Evolutionary conservation across 2,888 invertebrate genomes (phyloP), one percentile per base, ranked within the genome.

Genomic region (Brachyopa scutellaris): DNA sequence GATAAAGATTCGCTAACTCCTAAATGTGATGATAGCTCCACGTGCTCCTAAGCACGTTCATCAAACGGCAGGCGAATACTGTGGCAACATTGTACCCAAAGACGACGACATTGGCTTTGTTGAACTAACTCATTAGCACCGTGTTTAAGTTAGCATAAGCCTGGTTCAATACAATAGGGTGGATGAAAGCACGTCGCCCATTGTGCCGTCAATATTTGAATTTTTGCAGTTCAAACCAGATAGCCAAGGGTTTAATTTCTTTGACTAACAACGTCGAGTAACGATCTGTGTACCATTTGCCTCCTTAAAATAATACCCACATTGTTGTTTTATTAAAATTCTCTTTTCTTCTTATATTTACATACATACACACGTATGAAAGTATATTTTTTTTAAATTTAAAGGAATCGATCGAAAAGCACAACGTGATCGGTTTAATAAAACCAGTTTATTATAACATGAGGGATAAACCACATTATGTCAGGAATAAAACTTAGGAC

Each of bases 381-480:
- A n/a, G 21, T 33, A 36, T 33, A 11, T 26, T 40, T 11, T n/a
- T n/a, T n/a, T n/a, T n/a, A n/a, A n/a, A 31, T 5, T 38, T 11
- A 47, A n/a, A 29, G 29, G 57, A 74, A 80, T 80, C 79, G 79
- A 80, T 74, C 79, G 74, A 80, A 80, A 80, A 82, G 80, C 80
- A 82, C 70, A 82, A 82, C 76, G 80, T 82, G 80, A 82, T 82
- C 80, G 80, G 76, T 80, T 80, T 74, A 62, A 67, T 62, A 69
- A 80, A 80, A 80, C 79, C 79, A 74, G 45, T 40, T 40, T 47
- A 62, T 62, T 8, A 69, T 36, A 67, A 62, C 7, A 55, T 26
- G 31, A 69, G 42, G 42, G 17, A 51, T 29, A 36, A 70, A 51
- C 19, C 26, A 45, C 17, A 59, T 64, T 51, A 64, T 26, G 59